Percentiles rank a stretch among this genome's conserved stretches.
These are phyloP conservation scores for Drepanosiphum platanoidis DNA, from an alignment of 2,888 invertebrate species.

Conservation along the genomic window DNA sequence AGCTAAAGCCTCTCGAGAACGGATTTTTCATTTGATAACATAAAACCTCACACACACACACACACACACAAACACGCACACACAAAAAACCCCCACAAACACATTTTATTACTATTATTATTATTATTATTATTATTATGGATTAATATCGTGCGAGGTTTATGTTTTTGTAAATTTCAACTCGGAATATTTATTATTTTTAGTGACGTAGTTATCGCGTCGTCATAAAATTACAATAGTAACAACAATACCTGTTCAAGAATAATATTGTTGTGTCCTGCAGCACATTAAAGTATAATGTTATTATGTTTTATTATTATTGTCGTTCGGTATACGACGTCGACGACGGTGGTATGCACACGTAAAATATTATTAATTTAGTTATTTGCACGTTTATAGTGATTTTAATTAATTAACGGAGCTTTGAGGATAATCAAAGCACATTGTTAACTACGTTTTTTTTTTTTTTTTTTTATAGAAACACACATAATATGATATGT, in stretches of 20 bases:
- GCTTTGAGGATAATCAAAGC: background rate
- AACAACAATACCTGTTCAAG: background rate
- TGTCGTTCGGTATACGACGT: background rate
- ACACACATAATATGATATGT: too few species aligned
- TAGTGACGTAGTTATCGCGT: too few species aligned
- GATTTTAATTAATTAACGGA: conserved; percentile 21
- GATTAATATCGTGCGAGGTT: too few species aligned
- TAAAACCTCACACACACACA: background rate
- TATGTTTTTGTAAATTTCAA: background rate
- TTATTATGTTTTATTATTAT: too few species aligned
- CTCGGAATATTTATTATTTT: background rate
- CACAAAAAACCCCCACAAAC: background rate
- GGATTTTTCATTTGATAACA: conserved; percentile 64
- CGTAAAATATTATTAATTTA: background rate
- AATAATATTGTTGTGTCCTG: too few species aligned
- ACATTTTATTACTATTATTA: too few species aligned
- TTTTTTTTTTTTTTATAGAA: too few species aligned
- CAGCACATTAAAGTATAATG: too few species aligned
- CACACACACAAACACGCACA: background rate
- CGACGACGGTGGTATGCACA: background rate
- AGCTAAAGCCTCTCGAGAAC: conserved; percentile 62
- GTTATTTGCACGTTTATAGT: conserved; percentile 7
- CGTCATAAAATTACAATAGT: background rate
- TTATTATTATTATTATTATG: too few species aligned
- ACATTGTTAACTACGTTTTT: too few species aligned